These are phyloP conservation scores for Hoplodrina blanda DNA, from an alignment of 2,888 invertebrate species.

Conservation along the genomic window DNA sequence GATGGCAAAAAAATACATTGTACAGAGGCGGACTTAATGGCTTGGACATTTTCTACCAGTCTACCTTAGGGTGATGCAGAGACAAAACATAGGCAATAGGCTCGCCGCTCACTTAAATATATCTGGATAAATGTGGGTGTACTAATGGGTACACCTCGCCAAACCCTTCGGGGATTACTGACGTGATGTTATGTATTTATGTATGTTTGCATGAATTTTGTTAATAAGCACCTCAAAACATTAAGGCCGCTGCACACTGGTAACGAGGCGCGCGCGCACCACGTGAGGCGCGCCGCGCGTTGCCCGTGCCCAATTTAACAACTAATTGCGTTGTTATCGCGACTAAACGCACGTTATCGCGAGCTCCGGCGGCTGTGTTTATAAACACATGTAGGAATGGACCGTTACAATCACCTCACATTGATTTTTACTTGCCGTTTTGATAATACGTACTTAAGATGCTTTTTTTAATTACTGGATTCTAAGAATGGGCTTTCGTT, in stretches of 20 bases:
- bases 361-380: constrained; percentile 61
- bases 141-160: no score
- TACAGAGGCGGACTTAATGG: no score
- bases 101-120: no score
- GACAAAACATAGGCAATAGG: no score
- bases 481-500: not conserved
- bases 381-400: constrained; percentile 66
- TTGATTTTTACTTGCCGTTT: constrained; percentile 56
- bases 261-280: constrained; percentile 36
- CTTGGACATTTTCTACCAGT: no score
- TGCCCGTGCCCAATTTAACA: constrained; percentile 65
- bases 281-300: constrained; percentile 53
- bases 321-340: constrained; percentile 68
- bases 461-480: constrained; percentile 17
- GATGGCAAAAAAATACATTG: no score
- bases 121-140: no score
- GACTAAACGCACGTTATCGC: constrained; percentile 61
- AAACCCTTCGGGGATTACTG: no score
- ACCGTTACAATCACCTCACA: constrained; percentile 64
- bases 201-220: not conserved
- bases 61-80: no score
- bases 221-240: constrained; percentile 25
- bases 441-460: constrained; percentile 51
- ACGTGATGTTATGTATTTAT: no score
- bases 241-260: constrained; percentile 60